Evolutionary conservation across 2,113 vertebrate genomes (phyloP).

Genomic region (Lophotis ruficrista): DNA sequence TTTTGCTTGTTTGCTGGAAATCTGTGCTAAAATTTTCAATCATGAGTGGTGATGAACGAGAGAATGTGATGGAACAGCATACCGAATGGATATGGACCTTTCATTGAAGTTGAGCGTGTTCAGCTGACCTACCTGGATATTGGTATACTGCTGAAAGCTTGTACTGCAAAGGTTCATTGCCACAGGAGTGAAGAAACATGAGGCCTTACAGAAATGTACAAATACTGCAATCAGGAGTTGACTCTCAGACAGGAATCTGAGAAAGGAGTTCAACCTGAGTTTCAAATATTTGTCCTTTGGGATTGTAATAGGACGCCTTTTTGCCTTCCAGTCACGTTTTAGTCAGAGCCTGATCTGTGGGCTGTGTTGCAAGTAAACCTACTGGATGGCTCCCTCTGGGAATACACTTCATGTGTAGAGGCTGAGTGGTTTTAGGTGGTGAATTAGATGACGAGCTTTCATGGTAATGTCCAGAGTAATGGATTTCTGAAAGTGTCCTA

Average conservation of each 20-base stretch:
- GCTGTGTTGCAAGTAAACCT: neutral
- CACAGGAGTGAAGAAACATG: conserved; percentile 4
- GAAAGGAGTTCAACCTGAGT: conserved; percentile 7
- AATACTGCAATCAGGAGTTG: conserved; percentile 12
- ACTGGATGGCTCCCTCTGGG: neutral
- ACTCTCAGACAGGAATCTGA: neutral
- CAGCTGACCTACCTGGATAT: conserved; percentile 18
- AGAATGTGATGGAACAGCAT: neutral
- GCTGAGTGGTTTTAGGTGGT: neutral
- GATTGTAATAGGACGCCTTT: neutral
- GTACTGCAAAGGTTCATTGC: conserved; percentile 28
- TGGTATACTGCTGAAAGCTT: conserved; percentile 27
- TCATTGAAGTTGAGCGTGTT: neutral
- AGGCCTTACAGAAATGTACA: conserved; percentile 21
- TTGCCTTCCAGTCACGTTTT: conserved; percentile 1
- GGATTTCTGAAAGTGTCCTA: neutral
- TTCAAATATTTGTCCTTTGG: conserved; percentile 36
- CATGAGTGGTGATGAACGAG: neutral
- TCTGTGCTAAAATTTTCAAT: neutral
- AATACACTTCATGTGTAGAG: neutral
- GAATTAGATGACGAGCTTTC: neutral
- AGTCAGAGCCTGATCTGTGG: neutral
- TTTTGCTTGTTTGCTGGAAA: conserved; percentile 8
- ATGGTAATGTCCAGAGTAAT: neutral
- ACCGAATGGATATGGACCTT: neutral